These are phyloP conservation scores for Gobio gobio DNA, from an alignment of 2,113 vertebrate genomes.

Conservation along the genomic window DNA sequence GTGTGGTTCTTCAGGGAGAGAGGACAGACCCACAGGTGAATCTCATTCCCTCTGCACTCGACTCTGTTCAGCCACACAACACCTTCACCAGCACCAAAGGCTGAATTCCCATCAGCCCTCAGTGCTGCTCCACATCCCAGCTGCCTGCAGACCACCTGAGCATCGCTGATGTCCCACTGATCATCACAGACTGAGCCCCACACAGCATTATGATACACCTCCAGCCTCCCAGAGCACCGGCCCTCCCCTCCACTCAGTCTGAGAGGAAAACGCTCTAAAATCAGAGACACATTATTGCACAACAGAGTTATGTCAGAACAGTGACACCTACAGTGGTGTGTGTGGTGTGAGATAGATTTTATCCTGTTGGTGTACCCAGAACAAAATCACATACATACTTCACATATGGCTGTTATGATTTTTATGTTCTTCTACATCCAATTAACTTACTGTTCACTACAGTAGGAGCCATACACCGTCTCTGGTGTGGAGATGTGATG, in stretches of 20 bases:
- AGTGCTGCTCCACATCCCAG: slow-evolving; percentile 56
- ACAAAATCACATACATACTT: no score
- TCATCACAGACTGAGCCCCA: slow-evolving; percentile 49
- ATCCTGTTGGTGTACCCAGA: no score
- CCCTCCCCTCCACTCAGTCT: no score
- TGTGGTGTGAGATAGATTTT: no score
- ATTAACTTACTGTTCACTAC: background rate
- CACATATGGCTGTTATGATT: no score
- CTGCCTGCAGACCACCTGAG: slow-evolving; percentile 31
- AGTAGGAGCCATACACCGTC: background rate
- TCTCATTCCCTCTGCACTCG: slow-evolving; percentile 16
- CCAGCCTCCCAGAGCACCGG: no score
- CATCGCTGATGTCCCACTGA: slow-evolving; percentile 49
- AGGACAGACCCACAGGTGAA: slow-evolving; percentile 20
- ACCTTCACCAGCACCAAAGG: slow-evolving; percentile 13
- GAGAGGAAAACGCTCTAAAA: no score
- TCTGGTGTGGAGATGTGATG: background rate
- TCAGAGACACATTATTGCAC: no score
- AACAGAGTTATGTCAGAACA: no score
- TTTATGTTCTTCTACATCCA: background rate
- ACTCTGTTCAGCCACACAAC: background rate
- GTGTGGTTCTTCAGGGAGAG: slow-evolving; percentile 17
- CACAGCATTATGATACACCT: no score
- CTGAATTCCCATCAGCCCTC: slow-evolving; percentile 28
- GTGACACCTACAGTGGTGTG: no score